Conservation (phyloP, 1,140 invertebrate genomes). For the Phymastichus coffea region DNA sequence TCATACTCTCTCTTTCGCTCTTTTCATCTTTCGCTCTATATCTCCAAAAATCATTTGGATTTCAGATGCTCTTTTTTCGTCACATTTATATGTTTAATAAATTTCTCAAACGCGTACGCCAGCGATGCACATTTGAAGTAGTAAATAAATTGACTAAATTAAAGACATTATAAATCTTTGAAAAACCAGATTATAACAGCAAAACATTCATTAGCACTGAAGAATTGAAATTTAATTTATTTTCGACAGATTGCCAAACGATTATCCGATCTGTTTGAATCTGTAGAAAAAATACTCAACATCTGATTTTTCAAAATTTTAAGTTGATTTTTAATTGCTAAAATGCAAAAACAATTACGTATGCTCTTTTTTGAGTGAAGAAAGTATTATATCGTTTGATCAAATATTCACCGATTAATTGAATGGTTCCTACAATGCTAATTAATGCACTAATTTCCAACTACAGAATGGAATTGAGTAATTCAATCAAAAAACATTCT, state of each 20-base stretch:
- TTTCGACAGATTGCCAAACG: too few relatives aligned
- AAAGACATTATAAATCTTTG: slow-evolving; percentile 24
- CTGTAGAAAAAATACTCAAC: background rate
- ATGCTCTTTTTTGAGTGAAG: slow-evolving; percentile 29
- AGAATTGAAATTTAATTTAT: too few relatives aligned
- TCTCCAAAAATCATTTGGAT: slow-evolving; percentile 29
- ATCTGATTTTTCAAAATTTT: slow-evolving; percentile 30
- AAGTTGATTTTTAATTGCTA: slow-evolving; percentile 18
- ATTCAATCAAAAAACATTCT: too few relatives aligned
- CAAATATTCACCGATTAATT: background rate
- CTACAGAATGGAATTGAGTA: too few relatives aligned
- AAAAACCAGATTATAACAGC: slow-evolving; percentile 27
- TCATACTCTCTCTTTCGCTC: slow-evolving; percentile 10
- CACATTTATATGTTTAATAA: slow-evolving; percentile 16
- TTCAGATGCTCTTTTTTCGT: slow-evolving; percentile 19
- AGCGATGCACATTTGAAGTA: slow-evolving; percentile 30
- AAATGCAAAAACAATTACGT: slow-evolving; percentile 30
- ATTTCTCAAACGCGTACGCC: slow-evolving; percentile 29
- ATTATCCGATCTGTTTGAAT: background rate
- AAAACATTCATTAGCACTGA: too few relatives aligned
- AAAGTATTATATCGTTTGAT: slow-evolving; percentile 19
- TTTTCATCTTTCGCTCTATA: background rate
- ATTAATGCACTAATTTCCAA: too few relatives aligned
- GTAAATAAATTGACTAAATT: slow-evolving; percentile 28
- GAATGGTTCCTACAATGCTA: background rate